Conservation (phyloP, 2,797 vertebrate species). For the Miichthys miiuy region DNA sequence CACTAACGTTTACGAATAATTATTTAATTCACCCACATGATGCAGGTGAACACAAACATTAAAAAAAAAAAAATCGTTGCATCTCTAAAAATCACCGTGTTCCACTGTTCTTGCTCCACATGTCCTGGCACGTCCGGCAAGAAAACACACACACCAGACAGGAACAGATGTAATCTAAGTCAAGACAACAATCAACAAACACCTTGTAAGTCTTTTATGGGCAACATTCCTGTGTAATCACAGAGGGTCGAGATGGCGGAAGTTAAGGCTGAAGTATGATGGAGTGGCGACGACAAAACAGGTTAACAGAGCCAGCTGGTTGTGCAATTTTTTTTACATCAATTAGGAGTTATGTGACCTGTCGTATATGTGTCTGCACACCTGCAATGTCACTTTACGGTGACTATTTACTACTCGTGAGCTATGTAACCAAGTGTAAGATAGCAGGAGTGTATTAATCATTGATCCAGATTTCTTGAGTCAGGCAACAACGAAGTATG, state of each 20-base stretch:
- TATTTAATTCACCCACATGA: background rate
- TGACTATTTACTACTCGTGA: background rate
- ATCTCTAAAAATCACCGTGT: background rate
- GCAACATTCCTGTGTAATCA: slow-evolving; percentile 42
- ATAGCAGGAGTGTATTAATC: background rate
- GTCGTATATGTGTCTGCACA: background rate
- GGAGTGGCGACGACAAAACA: background rate
- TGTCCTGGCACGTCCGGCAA: slow-evolving; percentile 12
- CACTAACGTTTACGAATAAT: background rate
- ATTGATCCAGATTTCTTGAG: background rate
- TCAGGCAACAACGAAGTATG: background rate
- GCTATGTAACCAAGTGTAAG: background rate
- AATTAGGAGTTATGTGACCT: background rate
- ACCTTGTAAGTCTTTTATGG: slow-evolving; percentile 43
- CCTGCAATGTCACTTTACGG: background rate
- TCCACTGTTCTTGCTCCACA: background rate
- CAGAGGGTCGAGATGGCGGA: background rate
- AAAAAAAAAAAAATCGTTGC: background rate
- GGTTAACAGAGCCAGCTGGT: background rate
- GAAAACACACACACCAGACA: slow-evolving; percentile 33
- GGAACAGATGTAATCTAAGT: slow-evolving; percentile 54
- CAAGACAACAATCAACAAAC: slow-evolving; percentile 46
- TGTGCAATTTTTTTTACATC: background rate
- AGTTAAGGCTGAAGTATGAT: slow-evolving; percentile 3
- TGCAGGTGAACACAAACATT: background rate